phyloP scores from a whole-genome alignment of 1,140 invertebrate genomes.

The Drosophila melanogaster region DNA sequence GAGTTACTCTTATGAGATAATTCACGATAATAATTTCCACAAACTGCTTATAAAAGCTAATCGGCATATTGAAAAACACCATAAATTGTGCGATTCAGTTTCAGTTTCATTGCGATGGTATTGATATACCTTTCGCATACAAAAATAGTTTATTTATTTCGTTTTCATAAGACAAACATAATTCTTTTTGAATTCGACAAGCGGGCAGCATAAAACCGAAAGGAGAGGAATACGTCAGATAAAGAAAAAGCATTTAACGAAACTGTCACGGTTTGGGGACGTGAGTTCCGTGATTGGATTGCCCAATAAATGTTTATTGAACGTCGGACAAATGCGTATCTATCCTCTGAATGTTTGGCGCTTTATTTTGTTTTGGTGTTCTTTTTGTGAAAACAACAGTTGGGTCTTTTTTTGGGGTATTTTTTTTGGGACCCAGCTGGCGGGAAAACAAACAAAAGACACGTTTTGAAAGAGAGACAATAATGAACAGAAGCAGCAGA shows the following conservation, averaged over 20 bases:
- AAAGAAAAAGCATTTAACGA: conserved; percentile 69
- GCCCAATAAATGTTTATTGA: conserved; percentile 82
- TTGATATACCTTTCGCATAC: conserved; percentile 36
- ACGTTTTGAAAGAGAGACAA: conserved; percentile 63
- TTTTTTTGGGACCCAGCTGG: conserved; percentile 46
- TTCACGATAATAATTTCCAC: neutral
- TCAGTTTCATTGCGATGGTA: conserved; percentile 44
- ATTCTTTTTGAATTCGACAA: conserved; percentile 47
- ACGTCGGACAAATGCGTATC: conserved; percentile 69
- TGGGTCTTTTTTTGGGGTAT: conserved; percentile 17
- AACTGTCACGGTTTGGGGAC: conserved; percentile 75
- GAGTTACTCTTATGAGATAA: no score
- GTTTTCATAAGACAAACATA: conserved; percentile 58
- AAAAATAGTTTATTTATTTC: conserved; percentile 54
- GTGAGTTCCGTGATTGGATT: conserved; percentile 81
- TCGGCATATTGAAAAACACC: conserved; percentile 10
- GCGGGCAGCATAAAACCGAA: conserved; percentile 26
- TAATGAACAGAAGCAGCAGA: conserved; percentile 53
- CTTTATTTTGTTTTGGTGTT: conserved; percentile 41
- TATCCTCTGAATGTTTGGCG: conserved; percentile 68
- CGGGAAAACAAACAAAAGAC: conserved; percentile 67
- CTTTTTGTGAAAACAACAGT: conserved; percentile 63
- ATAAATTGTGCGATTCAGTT: conserved; percentile 29
- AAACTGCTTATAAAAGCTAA: conserved; percentile 1
- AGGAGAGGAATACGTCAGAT: conserved; percentile 61